Evolutionary conservation across 2,888 invertebrate species (phyloP), one percentile per base, ranked within the genome.

Genomic region (Amblyjoppa proteus): DNA sequence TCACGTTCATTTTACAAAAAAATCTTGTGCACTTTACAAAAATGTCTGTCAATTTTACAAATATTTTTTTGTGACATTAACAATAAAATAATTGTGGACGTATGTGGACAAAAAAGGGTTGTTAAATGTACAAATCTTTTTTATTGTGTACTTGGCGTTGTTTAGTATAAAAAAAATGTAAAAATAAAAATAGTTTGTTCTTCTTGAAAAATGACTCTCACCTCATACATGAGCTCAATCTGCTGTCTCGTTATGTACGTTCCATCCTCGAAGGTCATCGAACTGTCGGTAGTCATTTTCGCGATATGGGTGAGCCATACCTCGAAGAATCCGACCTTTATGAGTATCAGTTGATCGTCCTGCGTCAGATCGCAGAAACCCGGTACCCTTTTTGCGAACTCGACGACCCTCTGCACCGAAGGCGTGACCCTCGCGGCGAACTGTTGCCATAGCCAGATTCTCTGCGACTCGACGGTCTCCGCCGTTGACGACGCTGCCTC

Each of bases 271-370:
- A 99, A 98, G 84, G 98, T 97, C 93, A 99, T 95, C 88, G 96
- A 96, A 74, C 96, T 95, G 84, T 96, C 96, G 56, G 96, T 96
- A 61, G 97, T 97, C 94, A 98, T 96, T 88, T 97, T 96, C 11
- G 98, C 96, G 87, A 97, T 97, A 91, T 98, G 97, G 70, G 97
- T 97, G 88, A 99, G 95, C 99, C 99, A 99, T 87, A 99, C 97
- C 95, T 99, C 99, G 94, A 99, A 98, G 95, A 99, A 99, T 86
- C 99, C 99, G 93, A 97, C 96, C 95, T 99, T 99, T 92, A 99
- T 98, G 89, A 99, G 96, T 90, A 99, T 98, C 90, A 99, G 96
- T 94, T 99, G 99, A 95, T 99, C 99, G 93, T 99, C 99, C 94
- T 99, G 99, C 78, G 97, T 96, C 90, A 99, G 96, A 89, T 97